Conservation (phyloP, 2,888 invertebrate genomes). For the Meiosimyza decipiens region DNA sequence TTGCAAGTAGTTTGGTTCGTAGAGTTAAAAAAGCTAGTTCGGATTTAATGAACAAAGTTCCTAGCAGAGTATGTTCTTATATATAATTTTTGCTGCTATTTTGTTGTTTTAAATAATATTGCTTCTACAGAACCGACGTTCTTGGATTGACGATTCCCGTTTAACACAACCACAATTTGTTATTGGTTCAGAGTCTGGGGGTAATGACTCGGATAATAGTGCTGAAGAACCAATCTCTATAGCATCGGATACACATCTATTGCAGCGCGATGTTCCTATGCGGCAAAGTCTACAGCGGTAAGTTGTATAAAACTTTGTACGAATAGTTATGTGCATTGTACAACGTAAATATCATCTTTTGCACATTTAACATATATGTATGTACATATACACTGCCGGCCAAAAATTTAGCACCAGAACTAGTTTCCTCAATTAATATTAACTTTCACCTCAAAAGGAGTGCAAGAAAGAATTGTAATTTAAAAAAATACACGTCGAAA, state of each 20-base stretch:
- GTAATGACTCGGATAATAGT: constrained; percentile 83
- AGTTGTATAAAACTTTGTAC: constrained; percentile 45
- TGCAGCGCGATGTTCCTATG: constrained; percentile 68
- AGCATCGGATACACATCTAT: constrained; percentile 68
- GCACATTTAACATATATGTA: constrained; percentile 7
- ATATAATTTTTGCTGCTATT: constrained; percentile 12
- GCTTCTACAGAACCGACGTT: constrained; percentile 74
- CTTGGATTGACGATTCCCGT: constrained; percentile 77
- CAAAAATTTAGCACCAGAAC: too few species aligned
- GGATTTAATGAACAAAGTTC: constrained; percentile 85
- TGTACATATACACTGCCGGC: too few species aligned
- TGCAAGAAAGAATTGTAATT: too few species aligned
- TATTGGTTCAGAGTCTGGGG: constrained; percentile 77
- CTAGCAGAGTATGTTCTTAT: constrained; percentile 71
- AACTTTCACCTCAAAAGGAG: too few species aligned
- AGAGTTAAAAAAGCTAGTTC: constrained; percentile 88
- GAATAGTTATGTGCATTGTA: constrained; percentile 36
- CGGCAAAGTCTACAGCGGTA: constrained; percentile 70
- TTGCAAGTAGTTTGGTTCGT: constrained; percentile 87
- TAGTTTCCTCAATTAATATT: too few species aligned
- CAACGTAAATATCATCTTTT: constrained; percentile 52
- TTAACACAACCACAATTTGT: constrained; percentile 76
- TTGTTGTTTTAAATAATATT: constrained; percentile 7
- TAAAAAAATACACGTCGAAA: too few species aligned
- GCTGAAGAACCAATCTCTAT: constrained; percentile 71